These are phyloP conservation scores for Stratiolaelaps scimitus DNA, from an alignment of 1,140 invertebrate genomes.

Conservation along the genomic window DNA sequence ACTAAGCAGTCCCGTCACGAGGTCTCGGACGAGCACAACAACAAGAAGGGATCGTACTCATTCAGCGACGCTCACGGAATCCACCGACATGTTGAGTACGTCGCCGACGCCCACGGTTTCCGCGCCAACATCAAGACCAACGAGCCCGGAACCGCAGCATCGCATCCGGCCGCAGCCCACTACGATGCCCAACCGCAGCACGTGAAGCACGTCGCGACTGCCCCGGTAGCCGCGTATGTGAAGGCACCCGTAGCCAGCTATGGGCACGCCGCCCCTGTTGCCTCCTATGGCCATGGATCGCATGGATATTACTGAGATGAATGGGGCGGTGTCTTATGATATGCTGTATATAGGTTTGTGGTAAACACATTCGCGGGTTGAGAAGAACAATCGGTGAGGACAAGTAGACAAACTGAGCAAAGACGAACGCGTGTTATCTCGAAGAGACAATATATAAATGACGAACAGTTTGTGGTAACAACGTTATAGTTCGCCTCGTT, in stretches of 20 bases:
- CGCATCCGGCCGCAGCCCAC: constrained; percentile 31
- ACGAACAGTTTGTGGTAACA: no score
- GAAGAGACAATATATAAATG: no score
- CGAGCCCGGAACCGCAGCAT: constrained; percentile 34
- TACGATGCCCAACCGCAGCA: constrained; percentile 3
- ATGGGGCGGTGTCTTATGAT: no score
- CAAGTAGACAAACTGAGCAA: no score
- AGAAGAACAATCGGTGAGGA: no score
- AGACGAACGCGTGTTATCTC: no score
- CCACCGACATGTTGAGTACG: constrained; percentile 36
- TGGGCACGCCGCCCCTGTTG: neutral
- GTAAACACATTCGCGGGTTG: no score
- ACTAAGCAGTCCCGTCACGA: constrained; percentile 34
- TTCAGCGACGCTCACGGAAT: constrained; percentile 35
- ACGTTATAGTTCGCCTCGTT: no score
- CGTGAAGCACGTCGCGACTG: constrained; percentile 3
- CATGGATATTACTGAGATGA: no score
- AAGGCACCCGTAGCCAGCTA: constrained; percentile 6
- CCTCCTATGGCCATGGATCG: neutral
- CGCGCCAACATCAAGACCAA: constrained; percentile 35
- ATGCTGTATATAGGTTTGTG: no score
- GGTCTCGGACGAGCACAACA: constrained; percentile 33
- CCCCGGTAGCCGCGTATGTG: neutral
- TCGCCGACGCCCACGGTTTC: constrained; percentile 35
- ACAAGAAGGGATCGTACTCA: constrained; percentile 35